These are phyloP conservation scores for Harpagoxenus sublaevis DNA, from an alignment of 2,888 invertebrate species.

Conservation along the genomic window DNA sequence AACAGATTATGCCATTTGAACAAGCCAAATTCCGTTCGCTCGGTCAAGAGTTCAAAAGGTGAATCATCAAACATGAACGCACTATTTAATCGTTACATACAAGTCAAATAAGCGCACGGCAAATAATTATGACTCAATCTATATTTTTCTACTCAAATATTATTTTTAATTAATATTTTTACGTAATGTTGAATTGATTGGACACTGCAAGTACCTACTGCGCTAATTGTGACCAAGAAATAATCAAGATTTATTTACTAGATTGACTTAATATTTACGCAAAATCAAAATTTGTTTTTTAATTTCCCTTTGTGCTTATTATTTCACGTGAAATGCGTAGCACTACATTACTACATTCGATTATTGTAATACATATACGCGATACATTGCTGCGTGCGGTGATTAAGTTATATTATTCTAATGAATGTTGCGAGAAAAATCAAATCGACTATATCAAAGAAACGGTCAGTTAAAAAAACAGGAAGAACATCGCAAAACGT, in stretches of 20 bases:
- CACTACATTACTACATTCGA: background rate
- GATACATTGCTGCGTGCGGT: background rate
- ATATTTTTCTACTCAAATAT: background rate
- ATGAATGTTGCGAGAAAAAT: background rate
- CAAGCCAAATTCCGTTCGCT: slow-evolving; percentile 34
- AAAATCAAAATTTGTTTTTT: background rate
- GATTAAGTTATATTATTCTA: background rate
- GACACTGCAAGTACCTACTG: background rate
- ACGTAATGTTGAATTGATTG: background rate
- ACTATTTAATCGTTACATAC: slow-evolving; percentile 19
- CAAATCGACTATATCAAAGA: background rate
- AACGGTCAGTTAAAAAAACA: slow-evolving; percentile 9
- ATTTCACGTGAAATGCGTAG: background rate
- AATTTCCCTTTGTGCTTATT: background rate
- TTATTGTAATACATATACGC: background rate
- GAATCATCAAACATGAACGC: slow-evolving; percentile 48
- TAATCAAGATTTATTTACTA: background rate
- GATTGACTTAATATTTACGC: background rate
- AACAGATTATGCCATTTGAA: slow-evolving; percentile 46
- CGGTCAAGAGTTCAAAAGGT: slow-evolving; percentile 67
- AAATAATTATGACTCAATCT: slow-evolving; percentile 1
- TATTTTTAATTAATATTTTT: background rate
- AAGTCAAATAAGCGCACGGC: background rate
- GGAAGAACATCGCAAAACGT: background rate
- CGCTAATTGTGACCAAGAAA: background rate